phyloP scores from a whole-genome alignment of 2,113 vertebrate genomes.

The Cyanistes caeruleus region DNA sequence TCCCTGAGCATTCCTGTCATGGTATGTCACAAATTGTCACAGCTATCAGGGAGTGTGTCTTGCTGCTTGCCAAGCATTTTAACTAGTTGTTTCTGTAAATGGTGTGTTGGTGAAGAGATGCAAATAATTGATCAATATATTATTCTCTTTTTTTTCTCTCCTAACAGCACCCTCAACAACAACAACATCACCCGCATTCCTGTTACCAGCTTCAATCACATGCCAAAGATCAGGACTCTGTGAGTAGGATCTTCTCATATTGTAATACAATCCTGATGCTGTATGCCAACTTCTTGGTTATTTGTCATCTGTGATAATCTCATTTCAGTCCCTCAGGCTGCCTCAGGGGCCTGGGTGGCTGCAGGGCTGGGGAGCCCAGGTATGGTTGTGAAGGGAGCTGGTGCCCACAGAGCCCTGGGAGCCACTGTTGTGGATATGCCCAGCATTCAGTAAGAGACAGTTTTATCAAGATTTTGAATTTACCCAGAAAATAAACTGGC shows the following conservation, averaged over 20 bases:
- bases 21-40: not conserved
- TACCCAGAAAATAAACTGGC: not conserved
- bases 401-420: not conserved
- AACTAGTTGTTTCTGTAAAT: not conserved
- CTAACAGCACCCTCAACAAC: constrained; percentile 94
- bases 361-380: not conserved
- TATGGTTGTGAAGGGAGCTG: not conserved
- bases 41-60: not conserved
- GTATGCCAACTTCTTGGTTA: not conserved
- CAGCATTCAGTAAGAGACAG: too few relatives aligned
- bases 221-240: constrained; percentile 98
- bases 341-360: not conserved
- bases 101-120: not conserved
- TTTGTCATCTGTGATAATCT: not conserved
- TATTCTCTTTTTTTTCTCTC: not conserved
- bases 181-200: constrained; percentile 99
- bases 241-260: constrained; percentile 78
- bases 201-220: constrained; percentile 99
- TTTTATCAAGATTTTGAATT: not conserved
- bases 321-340: not conserved
- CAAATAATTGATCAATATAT: not conserved
- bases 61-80: not conserved
- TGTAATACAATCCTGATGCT: not conserved
- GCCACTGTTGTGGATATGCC: not conserved
- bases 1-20: not conserved